Percentiles rank a stretch among this genome's conserved stretches.
These are phyloP conservation scores for Andrena praecox DNA, from an alignment of 2,888 invertebrate genomes.

Conservation along the genomic window DNA sequence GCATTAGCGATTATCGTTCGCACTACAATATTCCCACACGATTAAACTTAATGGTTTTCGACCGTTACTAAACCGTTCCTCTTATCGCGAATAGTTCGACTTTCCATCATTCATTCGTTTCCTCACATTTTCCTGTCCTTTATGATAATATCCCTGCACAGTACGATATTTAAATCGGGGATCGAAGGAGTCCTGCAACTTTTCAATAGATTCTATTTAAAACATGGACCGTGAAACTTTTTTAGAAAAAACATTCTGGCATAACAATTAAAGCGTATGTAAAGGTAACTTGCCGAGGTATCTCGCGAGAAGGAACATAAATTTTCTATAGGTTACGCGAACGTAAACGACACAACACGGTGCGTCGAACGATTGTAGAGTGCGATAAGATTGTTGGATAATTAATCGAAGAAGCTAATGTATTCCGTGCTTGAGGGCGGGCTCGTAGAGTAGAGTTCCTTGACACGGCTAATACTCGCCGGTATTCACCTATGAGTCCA, in stretches of 20 bases:
- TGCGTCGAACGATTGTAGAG: background rate
- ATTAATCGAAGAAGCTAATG: slow-evolving; percentile 7
- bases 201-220: too few relatives aligned
- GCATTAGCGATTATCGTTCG: background rate
- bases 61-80: background rate
- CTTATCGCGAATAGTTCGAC: background rate
- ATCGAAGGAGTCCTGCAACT: too few relatives aligned
- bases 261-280: too few relatives aligned
- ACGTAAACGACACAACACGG: background rate
- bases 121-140: too few relatives aligned
- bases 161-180: too few relatives aligned
- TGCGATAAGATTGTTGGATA: slow-evolving; percentile 8
- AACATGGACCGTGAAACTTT: too few relatives aligned
- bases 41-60: background rate
- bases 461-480: slow-evolving; percentile 27
- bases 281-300: too few relatives aligned
- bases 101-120: too few relatives aligned
- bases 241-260: too few relatives aligned
- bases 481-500: slow-evolving; percentile 51
- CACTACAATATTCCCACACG: background rate
- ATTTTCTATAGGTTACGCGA: too few relatives aligned
- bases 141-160: too few relatives aligned
- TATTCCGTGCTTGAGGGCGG: slow-evolving; percentile 4
- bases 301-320: too few relatives aligned
- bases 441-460: slow-evolving; percentile 25